Conservation (phyloP, 2,888 invertebrate genomes). For the Agrochola litura region DNA sequence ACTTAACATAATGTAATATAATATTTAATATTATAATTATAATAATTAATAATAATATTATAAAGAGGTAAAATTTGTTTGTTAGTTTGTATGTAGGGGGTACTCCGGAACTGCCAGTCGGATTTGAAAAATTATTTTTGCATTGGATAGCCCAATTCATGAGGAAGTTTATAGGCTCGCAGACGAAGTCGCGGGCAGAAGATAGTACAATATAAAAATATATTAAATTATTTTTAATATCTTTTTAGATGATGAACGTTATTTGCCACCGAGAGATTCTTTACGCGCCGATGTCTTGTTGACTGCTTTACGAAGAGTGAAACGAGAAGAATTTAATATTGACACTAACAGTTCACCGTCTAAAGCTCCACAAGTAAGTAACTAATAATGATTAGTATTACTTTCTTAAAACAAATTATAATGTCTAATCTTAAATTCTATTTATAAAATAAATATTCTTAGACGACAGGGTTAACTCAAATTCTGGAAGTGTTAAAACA, state of each 20-base stretch:
- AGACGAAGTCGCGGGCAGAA: too few relatives aligned
- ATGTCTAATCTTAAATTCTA: background rate
- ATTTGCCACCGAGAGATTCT: slow-evolving; percentile 84
- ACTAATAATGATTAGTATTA: background rate
- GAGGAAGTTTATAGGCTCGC: too few relatives aligned
- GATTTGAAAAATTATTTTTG: too few relatives aligned
- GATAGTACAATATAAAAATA: background rate
- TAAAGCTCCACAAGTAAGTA: slow-evolving; percentile 78
- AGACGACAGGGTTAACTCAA: slow-evolving; percentile 84
- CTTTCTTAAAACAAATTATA: background rate
- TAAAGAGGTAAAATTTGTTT: too few relatives aligned
- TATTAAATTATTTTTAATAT: background rate
- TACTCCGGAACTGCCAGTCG: too few relatives aligned
- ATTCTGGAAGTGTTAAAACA: slow-evolving; percentile 86
- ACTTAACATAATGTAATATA: too few relatives aligned
- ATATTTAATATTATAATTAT: too few relatives aligned
- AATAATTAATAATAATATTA: too few relatives aligned
- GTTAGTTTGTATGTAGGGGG: too few relatives aligned
- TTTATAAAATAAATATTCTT: slow-evolving; percentile 1
- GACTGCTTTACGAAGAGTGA: slow-evolving; percentile 80
- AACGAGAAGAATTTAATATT: slow-evolving; percentile 84
- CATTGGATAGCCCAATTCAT: too few relatives aligned
- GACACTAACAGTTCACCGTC: slow-evolving; percentile 78
- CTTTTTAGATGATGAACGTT: slow-evolving; percentile 80
- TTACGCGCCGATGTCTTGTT: slow-evolving; percentile 84